Base-by-base conservation (phyloP, 2,888 invertebrate genomes). In the Tachina grossa region DNA sequence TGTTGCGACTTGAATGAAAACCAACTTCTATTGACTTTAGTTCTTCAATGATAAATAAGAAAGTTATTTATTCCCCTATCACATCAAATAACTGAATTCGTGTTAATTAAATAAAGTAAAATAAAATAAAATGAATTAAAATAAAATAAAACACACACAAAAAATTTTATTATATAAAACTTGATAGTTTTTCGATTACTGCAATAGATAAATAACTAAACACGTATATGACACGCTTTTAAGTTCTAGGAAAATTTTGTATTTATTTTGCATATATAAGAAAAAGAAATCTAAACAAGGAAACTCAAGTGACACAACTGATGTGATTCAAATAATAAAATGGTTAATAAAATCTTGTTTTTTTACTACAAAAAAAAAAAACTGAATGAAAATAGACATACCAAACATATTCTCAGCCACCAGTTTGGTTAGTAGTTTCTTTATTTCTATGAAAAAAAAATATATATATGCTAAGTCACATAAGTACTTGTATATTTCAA, bases 221-320 rank as follows among this genome's bases (percentile, higher is more conserved):
- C 85, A 85, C 85, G 85, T 85, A 85, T 85, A 83, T 85, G 85
- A 85, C 85, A 85, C 85, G 85, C 85, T 85, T 85, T 82, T 85
- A 47, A 76, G 71, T 83, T 85, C 85, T 79, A 83, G 74, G 85
- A 83, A 85, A 82, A 75, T 65, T 72, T 69, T 51, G 16, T 68
- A 53, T 45, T 63, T 49, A 16, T 14, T 43, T 75, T 45, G 74
- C 75, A 75, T 68, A 57, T 71, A 55, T 1, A 53, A 22, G 53
- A 22, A 47, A 77, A 53, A 16, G 45, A 80, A 71, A 59, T 61
- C 69, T 55, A 61, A 83, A 83, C 85, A 85, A 85, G 85, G 85
- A 85, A 85, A 83, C 43, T 69, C 47, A 63, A 68, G 82, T 82
- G 82, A 83, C 85, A 85, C 71, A 79, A 72, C 66, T 79, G 71